These are phyloP conservation scores for Aspidapion aeneum DNA, from an alignment of 2,888 invertebrate genomes.

Conservation along the genomic window DNA sequence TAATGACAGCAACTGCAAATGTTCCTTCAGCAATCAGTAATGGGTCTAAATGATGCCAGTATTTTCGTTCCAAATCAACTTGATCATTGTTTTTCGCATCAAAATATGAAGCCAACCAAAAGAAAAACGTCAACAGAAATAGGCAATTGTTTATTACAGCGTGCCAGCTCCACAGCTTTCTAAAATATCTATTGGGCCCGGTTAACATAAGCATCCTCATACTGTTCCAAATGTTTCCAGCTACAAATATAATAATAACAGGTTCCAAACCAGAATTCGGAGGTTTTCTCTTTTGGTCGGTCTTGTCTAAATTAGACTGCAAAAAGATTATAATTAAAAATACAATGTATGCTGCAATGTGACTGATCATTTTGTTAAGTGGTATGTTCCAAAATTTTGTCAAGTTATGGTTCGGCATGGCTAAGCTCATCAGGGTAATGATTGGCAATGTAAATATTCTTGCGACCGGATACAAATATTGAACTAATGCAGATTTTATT, in stretches of 20 bases:
- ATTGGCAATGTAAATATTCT: conserved; percentile 49
- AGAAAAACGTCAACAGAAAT: conserved; percentile 58
- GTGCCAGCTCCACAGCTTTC: conserved; percentile 60
- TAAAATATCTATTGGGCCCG: conserved; percentile 56
- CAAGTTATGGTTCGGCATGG: conserved; percentile 48
- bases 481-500: conserved; percentile 36
- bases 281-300: conserved; percentile 54
- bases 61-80: conserved; percentile 56
- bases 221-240: conserved; percentile 55
- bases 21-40: conserved; percentile 63
- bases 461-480: conserved; percentile 36
- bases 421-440: conserved; percentile 47
- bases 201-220: conserved; percentile 55
- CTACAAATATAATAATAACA: conserved; percentile 50
- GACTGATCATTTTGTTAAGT: conserved; percentile 68
- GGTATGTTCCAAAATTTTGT: conserved; percentile 60
- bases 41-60: conserved; percentile 63
- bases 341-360: conserved; percentile 61
- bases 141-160: conserved; percentile 57
- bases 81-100: conserved; percentile 50
- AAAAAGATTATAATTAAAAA: conserved; percentile 62
- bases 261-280: conserved; percentile 55
- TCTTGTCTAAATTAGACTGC: conserved; percentile 59
- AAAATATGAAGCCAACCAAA: conserved; percentile 59
- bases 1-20: conserved; percentile 62